Evolutionary conservation across 1,140 invertebrate genomes (phyloP), one percentile per base, ranked within the genome.

Genomic region (Hirudo medicinalis): DNA sequence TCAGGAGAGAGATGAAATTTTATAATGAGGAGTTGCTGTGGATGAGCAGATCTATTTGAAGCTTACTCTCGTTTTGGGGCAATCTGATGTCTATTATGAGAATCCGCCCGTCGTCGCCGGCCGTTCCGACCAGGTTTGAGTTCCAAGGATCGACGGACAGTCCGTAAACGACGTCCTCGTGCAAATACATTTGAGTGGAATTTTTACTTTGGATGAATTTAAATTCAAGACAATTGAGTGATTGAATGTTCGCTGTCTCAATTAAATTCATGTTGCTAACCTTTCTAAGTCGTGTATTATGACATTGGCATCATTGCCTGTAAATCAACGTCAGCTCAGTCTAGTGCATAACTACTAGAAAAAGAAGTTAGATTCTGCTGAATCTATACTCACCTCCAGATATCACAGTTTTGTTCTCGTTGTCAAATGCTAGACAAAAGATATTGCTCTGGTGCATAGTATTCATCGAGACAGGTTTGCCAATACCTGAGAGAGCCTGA

Each of bases 361-460:
- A 71, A 4, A 8, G 43, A 13, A 22, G 53, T n/a, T 60, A n/a
- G 36, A 32, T 36, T 6, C 27, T 32, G 17, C 20, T 0, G 13
- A 9, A 60, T 63, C 22, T 72, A 43, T 22, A 73, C 72, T 76
- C 77, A 79, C 84, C 92, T 72, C 90, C 93, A 49, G 93, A 96
- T 80, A 91, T 92, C 76, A 95, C 87, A 79, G 88, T 89, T 32
- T 86, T 85, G 78, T 90, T 91, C 55, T 85, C 84, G 74, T 84
- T 87, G 76, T 92, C 89, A 77, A 94, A 91, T 36, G 88, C 89
- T 15, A 96, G 84, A 78, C 91, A 92, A 80, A 96, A 96, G 74
- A 97, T 93, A 80, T 96, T 96, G 77, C 91, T 94, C 72, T 87
- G 86, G 79, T 97, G 93, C 75, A 90, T 86, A 19, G 87, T 87